A percentile compares a stretch with the other conserved stretches of the same genome.
Conservation (phyloP, 1,140 invertebrate species). For the Melipona quadrifasciata region DNA sequence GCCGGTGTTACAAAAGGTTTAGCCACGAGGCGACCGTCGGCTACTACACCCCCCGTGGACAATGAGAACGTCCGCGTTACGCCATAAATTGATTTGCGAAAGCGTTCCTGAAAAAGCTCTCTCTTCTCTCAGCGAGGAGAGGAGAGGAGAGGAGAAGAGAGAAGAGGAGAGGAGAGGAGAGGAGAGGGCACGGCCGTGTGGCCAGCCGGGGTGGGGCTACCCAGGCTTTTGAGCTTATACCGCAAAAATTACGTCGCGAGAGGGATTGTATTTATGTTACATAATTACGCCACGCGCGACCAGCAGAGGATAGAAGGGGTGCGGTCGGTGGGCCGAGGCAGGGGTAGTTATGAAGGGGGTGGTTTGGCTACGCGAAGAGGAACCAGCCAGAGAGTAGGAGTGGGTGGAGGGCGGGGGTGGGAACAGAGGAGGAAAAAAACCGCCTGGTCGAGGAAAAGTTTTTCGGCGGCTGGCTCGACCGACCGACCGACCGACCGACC, state of each 20-base stretch:
- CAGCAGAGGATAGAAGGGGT: slow-evolving; percentile 48
- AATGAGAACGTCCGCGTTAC: slow-evolving; percentile 78
- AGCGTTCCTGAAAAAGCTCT: slow-evolving; percentile 79
- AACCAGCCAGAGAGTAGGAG: slow-evolving; percentile 4
- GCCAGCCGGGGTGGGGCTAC: slow-evolving; percentile 24
- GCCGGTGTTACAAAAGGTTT: slow-evolving; percentile 79
- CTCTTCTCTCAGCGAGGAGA: slow-evolving; percentile 63
- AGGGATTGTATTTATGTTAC: slow-evolving; percentile 82
- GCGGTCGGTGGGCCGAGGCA: not conserved
- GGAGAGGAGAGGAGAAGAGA: slow-evolving; percentile 37
- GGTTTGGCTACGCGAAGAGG: not conserved
- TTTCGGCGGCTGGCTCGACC: slow-evolving; percentile 62
- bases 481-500: slow-evolving; percentile 56
- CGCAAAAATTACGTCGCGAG: slow-evolving; percentile 80
- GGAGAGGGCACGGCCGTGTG: not conserved
- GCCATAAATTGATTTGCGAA: slow-evolving; percentile 82
- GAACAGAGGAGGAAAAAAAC: slow-evolving; percentile 33
- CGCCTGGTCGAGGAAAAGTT: slow-evolving; percentile 74
- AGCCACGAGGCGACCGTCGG: slow-evolving; percentile 72
- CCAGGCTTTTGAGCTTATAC: slow-evolving; percentile 81
- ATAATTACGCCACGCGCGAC: slow-evolving; percentile 77
- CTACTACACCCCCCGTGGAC: slow-evolving; percentile 63
- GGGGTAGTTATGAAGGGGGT: not conserved
- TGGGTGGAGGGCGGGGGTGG: not conserved
- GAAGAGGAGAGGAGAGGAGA: slow-evolving; percentile 41